These are phyloP conservation scores for Falco cherrug DNA, from an alignment of 2,797 vertebrate genomes.

Conservation along the genomic window DNA sequence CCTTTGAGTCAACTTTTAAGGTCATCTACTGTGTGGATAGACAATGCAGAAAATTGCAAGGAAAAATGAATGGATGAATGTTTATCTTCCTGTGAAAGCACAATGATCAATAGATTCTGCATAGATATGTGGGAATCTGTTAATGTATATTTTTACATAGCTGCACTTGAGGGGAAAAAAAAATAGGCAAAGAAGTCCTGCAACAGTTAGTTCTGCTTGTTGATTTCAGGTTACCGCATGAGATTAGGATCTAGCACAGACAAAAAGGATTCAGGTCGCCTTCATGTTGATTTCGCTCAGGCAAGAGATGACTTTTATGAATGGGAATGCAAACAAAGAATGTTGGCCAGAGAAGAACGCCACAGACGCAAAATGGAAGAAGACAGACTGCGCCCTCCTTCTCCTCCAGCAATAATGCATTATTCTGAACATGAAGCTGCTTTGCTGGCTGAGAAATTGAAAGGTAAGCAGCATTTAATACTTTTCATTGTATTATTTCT, in stretches of 20 bases:
- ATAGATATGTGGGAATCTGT: not conserved
- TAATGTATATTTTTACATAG: not conserved
- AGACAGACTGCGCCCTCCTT: slow-evolving; percentile 80
- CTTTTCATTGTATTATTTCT: not conserved
- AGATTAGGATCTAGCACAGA: slow-evolving; percentile 85
- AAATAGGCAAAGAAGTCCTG: not conserved
- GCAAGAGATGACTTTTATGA: slow-evolving; percentile 86
- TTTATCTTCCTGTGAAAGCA: not conserved
- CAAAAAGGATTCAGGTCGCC: slow-evolving; percentile 85
- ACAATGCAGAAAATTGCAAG: not conserved
- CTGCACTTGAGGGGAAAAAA: not conserved
- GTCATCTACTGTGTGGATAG: not conserved
- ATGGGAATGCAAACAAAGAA: slow-evolving; percentile 85
- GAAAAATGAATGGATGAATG: not conserved
- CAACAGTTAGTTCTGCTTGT: slow-evolving; percentile 58
- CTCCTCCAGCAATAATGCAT: slow-evolving; percentile 83
- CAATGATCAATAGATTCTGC: not conserved
- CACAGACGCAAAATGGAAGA: slow-evolving; percentile 84
- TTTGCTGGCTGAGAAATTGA: slow-evolving; percentile 82
- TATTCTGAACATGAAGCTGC: slow-evolving; percentile 84
- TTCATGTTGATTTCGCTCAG: slow-evolving; percentile 86
- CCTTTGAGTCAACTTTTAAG: not conserved
- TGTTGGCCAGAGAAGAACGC: slow-evolving; percentile 82
- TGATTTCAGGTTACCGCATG: slow-evolving; percentile 84
- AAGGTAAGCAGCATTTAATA: slow-evolving; percentile 74